Percentiles rank a stretch among this genome's conserved stretches.
Evolutionary conservation across 2,113 vertebrate genomes (phyloP).

Genomic region (Perognathus longimembris): DNA sequence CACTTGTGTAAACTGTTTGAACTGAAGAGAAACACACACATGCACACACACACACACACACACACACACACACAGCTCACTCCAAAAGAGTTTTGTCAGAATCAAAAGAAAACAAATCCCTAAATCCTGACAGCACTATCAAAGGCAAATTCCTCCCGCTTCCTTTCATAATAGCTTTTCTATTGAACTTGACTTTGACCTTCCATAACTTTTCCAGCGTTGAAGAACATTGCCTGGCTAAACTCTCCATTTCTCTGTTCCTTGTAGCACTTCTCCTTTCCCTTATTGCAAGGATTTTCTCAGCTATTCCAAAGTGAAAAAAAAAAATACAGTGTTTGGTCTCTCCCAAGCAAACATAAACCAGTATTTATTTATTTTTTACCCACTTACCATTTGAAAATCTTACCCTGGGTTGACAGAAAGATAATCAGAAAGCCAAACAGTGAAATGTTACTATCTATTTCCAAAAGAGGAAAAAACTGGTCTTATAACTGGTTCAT

Average conservation of each 20-base stretch:
- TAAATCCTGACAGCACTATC: constrained; percentile 84
- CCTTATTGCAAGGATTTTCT: constrained; percentile 79
- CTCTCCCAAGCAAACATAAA: constrained; percentile 72
- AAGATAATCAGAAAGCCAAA: constrained; percentile 60
- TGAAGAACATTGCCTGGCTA: constrained; percentile 85
- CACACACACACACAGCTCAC: neutral
- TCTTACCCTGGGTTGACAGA: constrained; percentile 26
- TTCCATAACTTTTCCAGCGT: constrained; percentile 83
- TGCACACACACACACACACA: too few relatives aligned
- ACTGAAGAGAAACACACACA: constrained; percentile 73
- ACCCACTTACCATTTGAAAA: constrained; percentile 53
- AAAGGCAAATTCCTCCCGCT: constrained; percentile 82
- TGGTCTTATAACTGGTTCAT: neutral
- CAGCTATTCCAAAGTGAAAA: constrained; percentile 70
- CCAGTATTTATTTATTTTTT: constrained; percentile 18
- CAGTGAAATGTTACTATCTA: constrained; percentile 44
- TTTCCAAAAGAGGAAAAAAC: constrained; percentile 51
- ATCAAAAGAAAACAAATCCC: constrained; percentile 85
- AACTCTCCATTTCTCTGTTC: constrained; percentile 80
- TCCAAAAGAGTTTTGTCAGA: constrained; percentile 84
- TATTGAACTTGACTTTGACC: constrained; percentile 83
- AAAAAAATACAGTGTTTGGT: constrained; percentile 2
- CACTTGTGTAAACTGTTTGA: constrained; percentile 81
- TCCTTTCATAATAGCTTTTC: constrained; percentile 83
- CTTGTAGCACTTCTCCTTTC: constrained; percentile 77